Conservation (phyloP, 2,113 vertebrate species). For the Theristicus caerulescens region DNA sequence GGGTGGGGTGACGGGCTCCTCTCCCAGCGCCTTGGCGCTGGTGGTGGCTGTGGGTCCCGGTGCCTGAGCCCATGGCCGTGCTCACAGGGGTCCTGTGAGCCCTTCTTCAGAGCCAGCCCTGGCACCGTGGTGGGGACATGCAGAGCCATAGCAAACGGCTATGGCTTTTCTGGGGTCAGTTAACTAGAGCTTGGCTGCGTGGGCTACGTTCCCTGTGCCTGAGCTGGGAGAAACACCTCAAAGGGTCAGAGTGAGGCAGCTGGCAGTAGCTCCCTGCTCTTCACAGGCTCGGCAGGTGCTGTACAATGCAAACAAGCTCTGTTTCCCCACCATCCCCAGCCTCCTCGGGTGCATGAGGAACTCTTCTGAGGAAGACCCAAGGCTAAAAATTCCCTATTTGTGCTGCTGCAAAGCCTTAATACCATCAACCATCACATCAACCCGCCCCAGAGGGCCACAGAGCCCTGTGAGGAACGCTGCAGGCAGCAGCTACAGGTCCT, state of each 20-base stretch:
- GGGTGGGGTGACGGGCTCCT: accelerated
- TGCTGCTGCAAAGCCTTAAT: background rate
- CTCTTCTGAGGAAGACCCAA: background rate
- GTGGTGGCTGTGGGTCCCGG: accelerated
- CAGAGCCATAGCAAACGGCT: background rate
- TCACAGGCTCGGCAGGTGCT: accelerated
- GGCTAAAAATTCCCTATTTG: background rate
- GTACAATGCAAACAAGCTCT: accelerated
- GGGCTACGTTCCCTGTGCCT: background rate
- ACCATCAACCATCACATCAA: background rate
- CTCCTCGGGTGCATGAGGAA: background rate
- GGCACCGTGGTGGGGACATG: accelerated
- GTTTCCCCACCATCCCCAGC: background rate
- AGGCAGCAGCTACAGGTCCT: background rate
- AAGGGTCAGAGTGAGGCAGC: background rate
- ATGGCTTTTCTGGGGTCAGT: background rate
- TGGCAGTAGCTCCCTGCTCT: background rate
- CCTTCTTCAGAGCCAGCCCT: background rate
- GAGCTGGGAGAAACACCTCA: background rate
- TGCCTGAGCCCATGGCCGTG: accelerated
- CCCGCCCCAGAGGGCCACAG: background rate
- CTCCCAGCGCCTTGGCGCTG: background rate
- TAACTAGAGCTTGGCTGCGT: background rate
- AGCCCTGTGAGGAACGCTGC: background rate
- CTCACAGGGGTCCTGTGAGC: background rate